Conservation (phyloP, 1,140 invertebrate genomes). For the Calliphora vicina region DNA sequence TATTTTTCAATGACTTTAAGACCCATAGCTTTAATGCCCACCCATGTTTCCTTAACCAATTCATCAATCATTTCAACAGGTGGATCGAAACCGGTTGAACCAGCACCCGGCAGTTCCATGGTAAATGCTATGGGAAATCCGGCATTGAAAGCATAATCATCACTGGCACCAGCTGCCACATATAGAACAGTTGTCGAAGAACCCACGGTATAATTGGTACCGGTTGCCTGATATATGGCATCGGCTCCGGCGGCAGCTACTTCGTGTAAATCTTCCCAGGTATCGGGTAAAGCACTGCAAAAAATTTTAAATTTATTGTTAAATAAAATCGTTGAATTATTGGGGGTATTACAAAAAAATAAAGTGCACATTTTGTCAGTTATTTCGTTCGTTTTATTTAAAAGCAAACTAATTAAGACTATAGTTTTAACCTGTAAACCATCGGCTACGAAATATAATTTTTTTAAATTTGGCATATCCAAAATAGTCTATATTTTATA, state of each 20-base stretch:
- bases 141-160: constrained; percentile 71
- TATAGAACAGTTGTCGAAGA: constrained; percentile 70
- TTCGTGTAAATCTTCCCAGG: constrained; percentile 58
- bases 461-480: too few relatives aligned
- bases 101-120: constrained; percentile 73
- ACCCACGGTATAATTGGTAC: constrained; percentile 68
- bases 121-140: constrained; percentile 73
- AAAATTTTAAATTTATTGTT: too few relatives aligned
- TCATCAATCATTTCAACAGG: constrained; percentile 70
- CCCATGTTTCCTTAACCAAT: constrained; percentile 72
- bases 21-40: constrained; percentile 67
- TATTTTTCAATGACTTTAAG: constrained; percentile 23
- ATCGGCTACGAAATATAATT: too few relatives aligned
- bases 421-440: too few relatives aligned
- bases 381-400: too few relatives aligned
- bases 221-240: constrained; percentile 64
- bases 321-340: too few relatives aligned
- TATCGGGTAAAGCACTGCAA: constrained; percentile 53
- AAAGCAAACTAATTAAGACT: too few relatives aligned
- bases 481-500: too few relatives aligned
- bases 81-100: constrained; percentile 70
- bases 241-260: constrained; percentile 61
- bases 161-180: constrained; percentile 67
- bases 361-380: too few relatives aligned
- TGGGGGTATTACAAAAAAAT: too few relatives aligned